These are phyloP conservation scores for Clarias magur DNA, from an alignment of 2,113 vertebrate species.

Conservation along the genomic window DNA sequence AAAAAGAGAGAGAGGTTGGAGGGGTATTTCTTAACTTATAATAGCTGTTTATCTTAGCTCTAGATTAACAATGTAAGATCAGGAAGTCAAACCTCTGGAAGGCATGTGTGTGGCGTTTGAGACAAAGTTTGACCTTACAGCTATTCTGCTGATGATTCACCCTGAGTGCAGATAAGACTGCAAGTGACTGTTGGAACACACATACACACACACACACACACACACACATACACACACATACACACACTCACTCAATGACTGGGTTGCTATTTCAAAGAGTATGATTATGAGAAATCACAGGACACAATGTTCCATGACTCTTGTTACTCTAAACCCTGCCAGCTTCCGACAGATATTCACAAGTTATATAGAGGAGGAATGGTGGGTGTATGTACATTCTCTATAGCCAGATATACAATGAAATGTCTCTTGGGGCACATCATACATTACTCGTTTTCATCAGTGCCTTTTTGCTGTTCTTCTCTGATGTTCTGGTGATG, in stretches of 20 bases:
- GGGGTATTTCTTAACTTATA: conserved; percentile 8
- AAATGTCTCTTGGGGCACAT: not conserved
- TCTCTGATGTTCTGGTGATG: not conserved
- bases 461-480: not conserved
- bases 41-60: not conserved
- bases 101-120: conserved; percentile 26
- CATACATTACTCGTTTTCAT: not conserved
- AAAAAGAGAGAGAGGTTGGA: not conserved
- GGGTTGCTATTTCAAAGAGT: conserved; percentile 22
- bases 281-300: conserved; percentile 15
- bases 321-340: conserved; percentile 5
- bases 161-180: conserved; percentile 27
- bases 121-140: conserved; percentile 45
- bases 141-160: conserved; percentile 45
- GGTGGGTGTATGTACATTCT: not conserved
- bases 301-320: conserved; percentile 34
- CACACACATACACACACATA: conserved; percentile 16
- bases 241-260: conserved; percentile 2
- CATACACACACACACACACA: conserved; percentile 12
- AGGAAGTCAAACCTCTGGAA: conserved; percentile 18
- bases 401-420: not conserved
- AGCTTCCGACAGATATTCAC: not conserved
- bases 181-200: conserved; percentile 17
- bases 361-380: not conserved
- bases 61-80: conserved; percentile 1